Evolutionary conservation across 2,113 vertebrate genomes (phyloP), one percentile per base, ranked within the genome.

Genomic region (Alosa alosa): DNA sequence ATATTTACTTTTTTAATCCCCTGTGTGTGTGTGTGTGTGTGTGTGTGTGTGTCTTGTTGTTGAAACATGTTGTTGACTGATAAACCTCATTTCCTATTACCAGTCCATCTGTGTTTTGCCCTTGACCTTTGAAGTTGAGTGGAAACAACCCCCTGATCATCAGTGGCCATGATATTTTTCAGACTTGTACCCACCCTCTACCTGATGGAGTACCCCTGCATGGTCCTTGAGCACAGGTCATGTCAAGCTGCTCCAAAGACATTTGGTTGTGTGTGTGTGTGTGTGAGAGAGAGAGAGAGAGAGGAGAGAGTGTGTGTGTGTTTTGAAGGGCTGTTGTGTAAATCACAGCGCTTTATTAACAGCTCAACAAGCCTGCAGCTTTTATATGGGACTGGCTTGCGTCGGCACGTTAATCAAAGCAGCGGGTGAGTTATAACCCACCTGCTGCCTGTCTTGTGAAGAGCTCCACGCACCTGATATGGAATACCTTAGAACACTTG

Each of bases 261-360:
- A 78, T 78, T 72, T 78, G 9, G 11, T 11, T 78, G 72, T 78
- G 72, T 78, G 72, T 39, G 64, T 36, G 6, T 72, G 0, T 72
- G n/a, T 72, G 25, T 72, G n/a, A 31, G 64, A 10, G 31, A 13
- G 31, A 2, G 68, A 39, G 25, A 17, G 36, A 36, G 72, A 78
- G 72, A 78, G 25, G 22, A n/a, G 20, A 25, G 22, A 25, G n/a
- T 78, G 72, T 78, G 4, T 39, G 25, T 78, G 31, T 68, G 6
- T 68, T 78, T 78, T 31, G 11, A 11, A 36, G 36, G 36, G 31
- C 31, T 11, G 72, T 39, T 78, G 72, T 81, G 25, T 93, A 90
- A 91, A 93, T 91, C 90, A 93, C 75, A 72, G 64, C 41, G 72
- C 86, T 89, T 88, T 90, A 90, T 92, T 89, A 92, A 88, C 83